These are phyloP conservation scores for Charaxes varanes DNA, from an alignment of 1,140 invertebrate genomes.

Conservation along the genomic window DNA sequence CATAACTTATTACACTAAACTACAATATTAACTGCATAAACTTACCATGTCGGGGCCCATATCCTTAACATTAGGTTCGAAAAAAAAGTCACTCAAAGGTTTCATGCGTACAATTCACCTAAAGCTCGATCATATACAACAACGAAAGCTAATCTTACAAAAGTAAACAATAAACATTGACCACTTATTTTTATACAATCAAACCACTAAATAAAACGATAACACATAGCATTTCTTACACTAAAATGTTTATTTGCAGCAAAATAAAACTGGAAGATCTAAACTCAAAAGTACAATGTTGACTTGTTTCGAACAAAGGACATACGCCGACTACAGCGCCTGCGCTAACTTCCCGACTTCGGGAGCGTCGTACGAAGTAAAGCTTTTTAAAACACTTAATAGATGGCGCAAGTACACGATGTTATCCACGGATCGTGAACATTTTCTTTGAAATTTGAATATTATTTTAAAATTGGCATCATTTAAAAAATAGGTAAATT, in stretches of 20 bases:
- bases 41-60: constrained; percentile 84
- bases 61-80: constrained; percentile 82
- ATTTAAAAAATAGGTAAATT: too few relatives aligned
- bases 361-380: constrained; percentile 50
- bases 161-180: constrained; percentile 38
- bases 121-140: constrained; percentile 61
- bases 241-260: constrained; percentile 35
- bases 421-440: neutral
- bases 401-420: constrained; percentile 43
- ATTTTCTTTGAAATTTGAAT: too few relatives aligned
- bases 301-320: constrained; percentile 74
- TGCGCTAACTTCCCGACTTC: constrained; percentile 58
- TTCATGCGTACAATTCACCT: constrained; percentile 77
- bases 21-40: constrained; percentile 35
- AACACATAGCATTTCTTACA: constrained; percentile 55
- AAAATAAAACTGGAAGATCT: constrained; percentile 53
- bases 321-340: constrained; percentile 69
- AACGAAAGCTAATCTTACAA: constrained; percentile 48
- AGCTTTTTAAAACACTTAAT: constrained; percentile 31
- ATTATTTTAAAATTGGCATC: too few relatives aligned
- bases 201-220: constrained; percentile 33
- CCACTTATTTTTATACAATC: constrained; percentile 31
- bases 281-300: constrained; percentile 67
- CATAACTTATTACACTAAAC: constrained; percentile 24
- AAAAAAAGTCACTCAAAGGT: constrained; percentile 81